Base-by-base conservation (phyloP, 2,888 invertebrate genomes). In the Torymus aiolomorphi region DNA sequence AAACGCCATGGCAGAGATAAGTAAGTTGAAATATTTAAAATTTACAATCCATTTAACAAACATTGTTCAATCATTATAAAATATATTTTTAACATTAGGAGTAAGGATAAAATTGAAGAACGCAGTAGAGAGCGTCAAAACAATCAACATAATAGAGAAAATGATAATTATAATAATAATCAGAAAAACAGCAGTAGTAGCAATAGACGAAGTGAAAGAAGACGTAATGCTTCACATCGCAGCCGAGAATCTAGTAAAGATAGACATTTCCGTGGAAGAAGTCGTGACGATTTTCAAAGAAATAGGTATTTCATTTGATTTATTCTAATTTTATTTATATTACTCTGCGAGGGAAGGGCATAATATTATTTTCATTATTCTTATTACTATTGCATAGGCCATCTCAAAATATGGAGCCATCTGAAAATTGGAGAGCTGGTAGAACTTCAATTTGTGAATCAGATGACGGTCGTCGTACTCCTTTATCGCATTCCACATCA, bases 181-280 rank as follows among this genome's bases (percentile, higher is more conserved):
- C 86, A 88, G 80, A 88, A 87, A 80, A 87, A 84, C 75, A 84
- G 51, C 51, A 83, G 83, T 62, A 85, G 82, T 49, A 84, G 78
- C 65, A 81, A 57, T 69, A 87, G 87, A 70, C 85, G 88, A 80
- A 86, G 86, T 63, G 88, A 89, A 57, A 83, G 88, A 80, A 86
- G 89, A 66, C 87, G 87, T 18, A 89, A 87, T 82, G 83, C 84
- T 66, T 84, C 86, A 66, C 88, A 88, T 62, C 86, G 86, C 63
- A 92, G 92, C 83, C 88, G 92, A 52, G 92, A 92, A 82, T 87
- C 89, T 24, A 92, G 92, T 82, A 90, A 90, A 84, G 92, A 92
- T 57, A 88, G 92, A 82, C 89, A 86, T 85, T 88, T 85, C 70
- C 86, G 89, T 52, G 84, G 85, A 59, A 81, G 83, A 14, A 87